Evolutionary conservation across 2,113 vertebrate genomes (phyloP), one percentile per base, ranked within the genome.

Genomic region (Acrocephalus kingi): DNA sequence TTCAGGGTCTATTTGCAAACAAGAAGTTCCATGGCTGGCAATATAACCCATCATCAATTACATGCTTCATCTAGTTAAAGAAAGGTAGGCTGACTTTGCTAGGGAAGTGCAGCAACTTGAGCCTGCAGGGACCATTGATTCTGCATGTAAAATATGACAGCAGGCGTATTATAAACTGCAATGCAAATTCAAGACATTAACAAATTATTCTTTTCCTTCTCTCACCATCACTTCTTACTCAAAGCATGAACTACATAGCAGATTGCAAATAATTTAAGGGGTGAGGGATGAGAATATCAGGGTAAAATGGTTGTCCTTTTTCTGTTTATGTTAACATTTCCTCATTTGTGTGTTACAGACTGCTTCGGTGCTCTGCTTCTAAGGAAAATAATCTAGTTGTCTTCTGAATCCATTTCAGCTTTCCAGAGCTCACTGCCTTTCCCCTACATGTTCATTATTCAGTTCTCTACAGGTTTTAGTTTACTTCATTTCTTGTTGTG

Each of bases 51-150:
- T 73, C 87, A 63, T 22, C 62, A 94, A 86, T 94, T 96, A 95
- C 54, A 84, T 64, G 74, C 71, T 64, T 97, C 93, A 93, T 92
- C 84, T 94, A 85, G 41, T 27, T 89, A 56, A 96, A 84, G 83
- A 90, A 88, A 94, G 71, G 71, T 89, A 90, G 78, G 45, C 64
- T 92, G 90, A 76, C 56, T 96, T 90, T 80, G 64, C 48, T 59
- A 76, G 67, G 76, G 82, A 89, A 71, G 58, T 33, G 28, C 35
- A 73, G 51, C 59, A 81, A 89, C 51, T 92, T 66, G 69, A 88
- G 76, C 74, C 84, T 81, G 46, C 76, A 90, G 89, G 76, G 68
- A 90, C 51, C 61, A 63, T 51, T 89, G 88, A 71, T 67, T 93
- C 91, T 78, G 49, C n/a, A 83, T 62, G 64, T 83, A 77, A 88